These are phyloP conservation scores for Panthera uncia DNA, from an alignment of 2,113 vertebrate species.

Conservation along the genomic window DNA sequence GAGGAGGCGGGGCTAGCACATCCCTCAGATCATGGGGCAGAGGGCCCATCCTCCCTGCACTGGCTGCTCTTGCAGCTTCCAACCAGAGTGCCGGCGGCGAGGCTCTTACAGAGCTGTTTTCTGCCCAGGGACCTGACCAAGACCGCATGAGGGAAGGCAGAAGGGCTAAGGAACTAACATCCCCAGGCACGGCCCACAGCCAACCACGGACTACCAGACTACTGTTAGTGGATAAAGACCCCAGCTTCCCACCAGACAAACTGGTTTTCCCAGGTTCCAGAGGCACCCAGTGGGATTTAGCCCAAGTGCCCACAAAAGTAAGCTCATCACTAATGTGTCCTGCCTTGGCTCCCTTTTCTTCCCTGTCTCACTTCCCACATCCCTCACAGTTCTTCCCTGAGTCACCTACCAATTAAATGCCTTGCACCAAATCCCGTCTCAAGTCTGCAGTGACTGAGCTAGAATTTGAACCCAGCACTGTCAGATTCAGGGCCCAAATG, in stretches of 20 bases:
- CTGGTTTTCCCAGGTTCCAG: not conserved
- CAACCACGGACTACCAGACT: no score
- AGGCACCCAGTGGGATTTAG: not conserved
- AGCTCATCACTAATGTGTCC: not conserved
- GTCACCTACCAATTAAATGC: not conserved
- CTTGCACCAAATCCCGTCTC: not conserved
- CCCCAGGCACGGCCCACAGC: not conserved
- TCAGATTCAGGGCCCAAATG: not conserved
- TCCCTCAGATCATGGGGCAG: no score
- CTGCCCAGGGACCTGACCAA: not conserved
- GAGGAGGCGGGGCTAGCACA: fast-evolving
- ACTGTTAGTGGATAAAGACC: not conserved
- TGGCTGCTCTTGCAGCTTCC: not conserved
- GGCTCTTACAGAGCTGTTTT: not conserved
- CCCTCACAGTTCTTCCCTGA: not conserved
- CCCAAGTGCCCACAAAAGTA: not conserved
- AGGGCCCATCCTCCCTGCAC: not conserved
- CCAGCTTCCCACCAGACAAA: not conserved
- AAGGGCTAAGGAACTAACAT: not conserved
- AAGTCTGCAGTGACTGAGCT: not conserved
- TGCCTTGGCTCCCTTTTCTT: not conserved
- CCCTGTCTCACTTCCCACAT: no score
- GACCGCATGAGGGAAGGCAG: not conserved
- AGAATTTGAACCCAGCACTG: not conserved
- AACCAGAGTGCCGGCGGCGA: not conserved